A percentile compares a stretch with the other conserved stretches of the same genome.
Evolutionary conservation across 2,888 invertebrate species (phyloP).

Genomic region (Drosophila cracens): DNA sequence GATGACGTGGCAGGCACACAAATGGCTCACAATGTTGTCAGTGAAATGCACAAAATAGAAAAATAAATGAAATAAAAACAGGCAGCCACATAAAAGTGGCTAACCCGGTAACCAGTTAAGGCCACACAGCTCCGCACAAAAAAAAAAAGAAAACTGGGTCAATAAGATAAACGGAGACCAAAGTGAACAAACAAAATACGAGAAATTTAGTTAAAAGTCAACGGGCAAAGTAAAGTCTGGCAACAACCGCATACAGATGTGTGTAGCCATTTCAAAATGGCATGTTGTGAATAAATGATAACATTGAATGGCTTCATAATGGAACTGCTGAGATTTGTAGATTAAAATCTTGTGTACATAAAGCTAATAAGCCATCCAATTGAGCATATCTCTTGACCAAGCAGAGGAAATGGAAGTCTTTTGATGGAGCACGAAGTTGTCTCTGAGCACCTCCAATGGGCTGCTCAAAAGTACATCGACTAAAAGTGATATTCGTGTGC

Average conservation of each 20-base stretch:
- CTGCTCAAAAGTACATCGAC: not conserved
- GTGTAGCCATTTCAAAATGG: not conserved
- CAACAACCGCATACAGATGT: not conserved
- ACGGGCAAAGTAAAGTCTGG: not conserved
- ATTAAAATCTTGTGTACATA: not conserved
- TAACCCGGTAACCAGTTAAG: conserved; percentile 4
- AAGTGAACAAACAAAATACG: not conserved
- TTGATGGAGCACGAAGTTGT: not conserved
- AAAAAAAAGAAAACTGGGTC: not conserved
- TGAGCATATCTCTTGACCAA: not conserved
- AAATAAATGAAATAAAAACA: conserved; percentile 21
- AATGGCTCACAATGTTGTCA: conserved; percentile 51
- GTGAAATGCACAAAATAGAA: not conserved
- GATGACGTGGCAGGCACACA: conserved; percentile 72
- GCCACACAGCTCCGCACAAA: not conserved
- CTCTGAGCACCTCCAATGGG: not conserved
- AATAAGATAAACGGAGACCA: not conserved
- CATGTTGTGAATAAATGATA: not conserved
- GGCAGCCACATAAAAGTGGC: conserved; percentile 10
- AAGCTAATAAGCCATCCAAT: too few species aligned
- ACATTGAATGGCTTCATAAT: not conserved
- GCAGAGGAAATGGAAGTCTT: not conserved
- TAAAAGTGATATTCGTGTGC: not conserved
- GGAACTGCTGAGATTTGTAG: not conserved
- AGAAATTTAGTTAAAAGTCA: not conserved